phyloP scores from a whole-genome alignment of 2,888 invertebrate genomes.

The Brachynemurus nebulosus region DNA sequence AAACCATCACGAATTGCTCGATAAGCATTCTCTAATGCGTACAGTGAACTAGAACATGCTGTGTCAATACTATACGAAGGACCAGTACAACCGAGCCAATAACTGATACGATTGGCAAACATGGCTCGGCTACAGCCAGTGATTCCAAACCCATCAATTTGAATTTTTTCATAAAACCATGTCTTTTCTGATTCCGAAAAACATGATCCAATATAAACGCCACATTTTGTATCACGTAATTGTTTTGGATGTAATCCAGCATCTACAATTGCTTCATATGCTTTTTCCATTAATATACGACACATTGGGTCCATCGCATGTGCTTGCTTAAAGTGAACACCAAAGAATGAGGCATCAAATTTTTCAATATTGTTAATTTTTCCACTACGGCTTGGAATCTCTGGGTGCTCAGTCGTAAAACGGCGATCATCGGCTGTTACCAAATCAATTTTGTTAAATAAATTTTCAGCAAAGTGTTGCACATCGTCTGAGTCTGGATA shows the following conservation, averaged over 20 bases:
- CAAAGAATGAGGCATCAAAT: constrained; percentile 43
- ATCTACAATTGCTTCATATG: constrained; percentile 45
- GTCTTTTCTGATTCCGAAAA: constrained; percentile 64
- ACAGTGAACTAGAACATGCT: constrained; percentile 87
- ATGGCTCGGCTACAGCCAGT: constrained; percentile 9
- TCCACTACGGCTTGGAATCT: constrained; percentile 47
- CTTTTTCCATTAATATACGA: constrained; percentile 42
- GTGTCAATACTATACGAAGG: constrained; percentile 84
- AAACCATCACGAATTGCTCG: constrained; percentile 61
- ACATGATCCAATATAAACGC: constrained; percentile 67
- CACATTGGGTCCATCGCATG: constrained; percentile 41
- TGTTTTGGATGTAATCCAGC: constrained; percentile 53
- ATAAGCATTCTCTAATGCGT: constrained; percentile 74
- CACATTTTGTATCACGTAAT: constrained; percentile 57
- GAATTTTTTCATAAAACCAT: constrained; percentile 54
- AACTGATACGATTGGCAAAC: constrained; percentile 72
- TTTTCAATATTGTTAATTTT: constrained; percentile 40
- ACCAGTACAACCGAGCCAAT: constrained; percentile 74
- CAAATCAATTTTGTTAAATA: constrained; percentile 69
- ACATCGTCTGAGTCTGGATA: constrained; percentile 69
- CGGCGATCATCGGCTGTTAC: constrained; percentile 65
- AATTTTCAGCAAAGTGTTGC: constrained; percentile 50
- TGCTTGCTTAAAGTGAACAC: constrained; percentile 56
- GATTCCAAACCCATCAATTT: constrained; percentile 33
- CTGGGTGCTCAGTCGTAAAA: constrained; percentile 53